Base-by-base conservation (phyloP, 1,140 invertebrate species). In the Zaprionus taronus region DNA sequence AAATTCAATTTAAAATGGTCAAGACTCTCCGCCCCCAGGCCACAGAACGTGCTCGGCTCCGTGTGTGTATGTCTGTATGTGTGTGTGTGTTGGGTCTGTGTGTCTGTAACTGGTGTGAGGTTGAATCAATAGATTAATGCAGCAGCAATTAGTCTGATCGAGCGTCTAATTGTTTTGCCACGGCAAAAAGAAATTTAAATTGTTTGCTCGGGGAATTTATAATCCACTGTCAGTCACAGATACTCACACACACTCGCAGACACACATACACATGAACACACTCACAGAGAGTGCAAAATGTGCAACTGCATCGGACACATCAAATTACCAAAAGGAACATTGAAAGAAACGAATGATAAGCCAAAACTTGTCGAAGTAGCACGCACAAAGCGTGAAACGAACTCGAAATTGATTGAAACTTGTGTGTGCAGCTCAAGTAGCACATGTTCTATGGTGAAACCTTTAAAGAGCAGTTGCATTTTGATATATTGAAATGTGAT, bases 1-100 rank as follows among this genome's bases (percentile, higher is more conserved):
- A 89, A 89, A 89, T 89, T 89, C 84, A 89, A 89, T 89, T 89
- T 90, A 83, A 84, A 81, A 84, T 89, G 84, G 81, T 81, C 85
- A 87, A 76, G 85, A 47, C 41, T 56, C 68, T 57, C 4, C 28
- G 53, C 56, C 56, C 31, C 38, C 64, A 60, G 63, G 41, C 61
- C 63, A 56, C 62, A 49, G 36, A 44, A 64, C 55, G 56, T 64
- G 72, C 24, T 5, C 53, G 72, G n/a, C 1, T 17, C 20, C 51
- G 15, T 61, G 36, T 64, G 49, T 20, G 49, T 38, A 3, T n/a
- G 28, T n/a, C 24, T 44, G 53, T 47, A n/a, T n/a, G 31, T 36
- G 17, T 17, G 31, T 62, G 28, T 47, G 56, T 31, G 38, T 56
- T 34, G 31, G 31, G 31, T 34, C 31, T 34, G 31, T 31, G 34